phyloP scores from a whole-genome alignment of 2,797 vertebrate genomes.

The Pangasius larnaudii region DNA sequence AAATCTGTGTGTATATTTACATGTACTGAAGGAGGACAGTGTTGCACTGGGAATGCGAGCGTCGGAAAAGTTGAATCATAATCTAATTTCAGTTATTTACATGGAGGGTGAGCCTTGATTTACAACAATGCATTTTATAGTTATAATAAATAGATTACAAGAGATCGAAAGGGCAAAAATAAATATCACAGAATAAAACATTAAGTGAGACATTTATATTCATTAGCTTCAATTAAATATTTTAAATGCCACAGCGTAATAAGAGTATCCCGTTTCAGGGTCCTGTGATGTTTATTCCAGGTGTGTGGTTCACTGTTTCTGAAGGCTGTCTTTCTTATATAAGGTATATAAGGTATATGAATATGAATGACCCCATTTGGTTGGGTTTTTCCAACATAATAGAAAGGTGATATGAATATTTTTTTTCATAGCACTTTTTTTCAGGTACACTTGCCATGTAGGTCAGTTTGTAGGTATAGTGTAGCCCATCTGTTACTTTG shows the following conservation, averaged over 20 bases:
- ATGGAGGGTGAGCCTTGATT: background rate
- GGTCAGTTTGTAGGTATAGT: background rate
- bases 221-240: background rate
- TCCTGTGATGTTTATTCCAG: background rate
- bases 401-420: background rate
- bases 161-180: background rate
- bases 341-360: slow-evolving; percentile 2
- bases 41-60: background rate
- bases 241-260: background rate
- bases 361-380: background rate
- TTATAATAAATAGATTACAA: background rate
- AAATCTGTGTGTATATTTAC: background rate
- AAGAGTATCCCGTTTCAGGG: background rate
- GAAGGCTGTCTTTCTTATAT: background rate
- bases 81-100: background rate
- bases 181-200: background rate
- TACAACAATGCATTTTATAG: background rate
- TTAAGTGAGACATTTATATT: background rate
- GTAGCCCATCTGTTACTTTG: background rate
- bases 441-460: background rate
- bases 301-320: background rate
- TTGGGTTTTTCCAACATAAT: background rate
- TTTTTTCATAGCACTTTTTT: background rate
- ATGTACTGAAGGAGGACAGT: background rate
- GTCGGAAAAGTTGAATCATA: background rate